Evolutionary conservation across 2,113 vertebrate species (phyloP), one percentile per base, ranked within the genome.

Genomic region (Odontesthes bonariensis): DNA sequence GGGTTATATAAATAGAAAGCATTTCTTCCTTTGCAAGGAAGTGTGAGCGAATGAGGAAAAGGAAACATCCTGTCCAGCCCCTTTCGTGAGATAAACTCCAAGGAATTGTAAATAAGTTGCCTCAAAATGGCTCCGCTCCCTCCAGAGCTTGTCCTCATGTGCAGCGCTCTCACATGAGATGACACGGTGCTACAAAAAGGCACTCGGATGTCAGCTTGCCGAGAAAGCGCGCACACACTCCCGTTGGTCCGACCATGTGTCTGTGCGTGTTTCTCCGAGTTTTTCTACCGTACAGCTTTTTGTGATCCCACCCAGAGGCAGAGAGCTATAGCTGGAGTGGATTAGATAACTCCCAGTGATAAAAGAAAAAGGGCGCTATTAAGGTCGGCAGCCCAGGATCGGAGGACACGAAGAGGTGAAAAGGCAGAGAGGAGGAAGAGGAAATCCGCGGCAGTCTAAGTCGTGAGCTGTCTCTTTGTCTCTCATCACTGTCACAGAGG

Each of bases 301-400:
- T 27, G 33, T 12, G 70, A 55, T 35, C 59, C 66, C 65, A 58
- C 62, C 60, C 59, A 72, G 42, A 3, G 79, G 71, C 71, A 4
- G 73, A 42, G 33, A 32, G 79, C 58, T 66, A 58, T 5, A 56
- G 60, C 86, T 86, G 46, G 46, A 81, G 81, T 73, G 75, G 86
- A 85, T 82, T 85, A 75, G n/a, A 66, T 51, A 72, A 81, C 73
- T 69, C 42, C 20, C 19, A 70, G 81, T 79, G 69, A 75, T n/a
- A 77, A n/a, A 44, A 63, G 60, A 69, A 70, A 81, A 49, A 87
- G 55, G 52, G 44, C 54, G 81, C 58, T 85, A 79, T 88, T 88
- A 84, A 84, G 79, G 81, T 86, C 77, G 78, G 61, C 58, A 69
- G 58, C 77, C 58, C 0, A 1, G 22, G 65, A 63, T 27, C 16